phyloP scores from a whole-genome alignment of 30 jellyfish, hydroid and myxozoan species.

The Mastigias papua region DNA sequence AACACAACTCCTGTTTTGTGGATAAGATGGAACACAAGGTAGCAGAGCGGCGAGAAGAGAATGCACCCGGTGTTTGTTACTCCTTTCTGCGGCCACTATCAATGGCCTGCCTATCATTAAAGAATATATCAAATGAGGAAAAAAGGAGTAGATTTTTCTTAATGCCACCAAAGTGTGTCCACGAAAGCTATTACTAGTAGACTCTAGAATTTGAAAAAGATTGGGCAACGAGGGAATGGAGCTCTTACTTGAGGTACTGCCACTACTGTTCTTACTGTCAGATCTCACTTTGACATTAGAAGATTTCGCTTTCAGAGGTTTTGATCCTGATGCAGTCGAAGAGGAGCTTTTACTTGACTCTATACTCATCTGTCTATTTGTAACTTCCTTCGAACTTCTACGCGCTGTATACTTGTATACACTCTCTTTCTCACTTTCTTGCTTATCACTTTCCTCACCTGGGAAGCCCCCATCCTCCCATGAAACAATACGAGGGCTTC shows the following conservation, averaged over 20 bases:
- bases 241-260: slow-evolving; percentile 34
- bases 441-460: not conserved
- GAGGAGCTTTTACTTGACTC: slow-evolving; percentile 61
- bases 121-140: slow-evolving; percentile 85
- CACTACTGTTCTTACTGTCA: slow-evolving; percentile 18
- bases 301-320: not conserved
- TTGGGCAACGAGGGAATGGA: slow-evolving; percentile 7
- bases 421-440: not conserved
- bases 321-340: slow-evolving; percentile 55
- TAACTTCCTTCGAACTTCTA: not conserved
- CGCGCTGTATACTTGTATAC: not conserved
- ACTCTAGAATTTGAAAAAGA: slow-evolving; percentile 45
- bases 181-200: slow-evolving; percentile 20
- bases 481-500: slow-evolving; percentile 4
- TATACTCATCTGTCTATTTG: slow-evolving; percentile 17
- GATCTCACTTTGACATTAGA: not conserved
- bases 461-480: slow-evolving; percentile 1
- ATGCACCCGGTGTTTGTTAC: slow-evolving; percentile 43
- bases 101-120: slow-evolving; percentile 92
- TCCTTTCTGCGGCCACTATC: slow-evolving; percentile 67
- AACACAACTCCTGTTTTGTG: slow-evolving; percentile 37
- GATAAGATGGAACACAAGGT: slow-evolving; percentile 76
- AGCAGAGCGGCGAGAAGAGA: slow-evolving; percentile 63
- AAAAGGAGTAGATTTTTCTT: slow-evolving; percentile 64
- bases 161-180: slow-evolving; percentile 44